Percentiles rank a stretch among this genome's conserved stretches.
These are phyloP conservation scores for Notodonta dromedarius DNA, from an alignment of 2,888 invertebrate genomes.

Conservation along the genomic window DNA sequence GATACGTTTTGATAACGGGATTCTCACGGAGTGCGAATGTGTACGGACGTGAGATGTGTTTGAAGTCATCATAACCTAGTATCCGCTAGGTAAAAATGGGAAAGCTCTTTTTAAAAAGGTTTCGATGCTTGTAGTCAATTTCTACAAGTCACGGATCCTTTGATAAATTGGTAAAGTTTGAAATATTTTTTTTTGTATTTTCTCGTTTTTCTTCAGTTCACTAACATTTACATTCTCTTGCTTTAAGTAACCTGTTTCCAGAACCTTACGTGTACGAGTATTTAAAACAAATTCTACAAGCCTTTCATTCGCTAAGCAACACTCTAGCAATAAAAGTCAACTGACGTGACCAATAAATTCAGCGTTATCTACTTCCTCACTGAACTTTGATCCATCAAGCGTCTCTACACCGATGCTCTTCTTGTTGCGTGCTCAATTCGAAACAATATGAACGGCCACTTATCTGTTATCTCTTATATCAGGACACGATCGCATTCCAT, in stretches of 20 bases:
- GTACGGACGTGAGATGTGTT: constrained; percentile 60
- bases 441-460: constrained; percentile 67
- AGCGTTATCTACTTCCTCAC: constrained; percentile 23
- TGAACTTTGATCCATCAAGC: constrained; percentile 42
- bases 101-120: constrained; percentile 27
- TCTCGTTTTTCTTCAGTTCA: too few relatives aligned
- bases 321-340: constrained; percentile 2
- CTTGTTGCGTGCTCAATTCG: constrained; percentile 63
- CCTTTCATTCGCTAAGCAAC: not conserved
- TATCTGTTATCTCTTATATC: constrained; percentile 71
- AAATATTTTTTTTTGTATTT: too few relatives aligned
- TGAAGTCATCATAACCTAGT: constrained; percentile 45
- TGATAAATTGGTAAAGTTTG: too few relatives aligned
- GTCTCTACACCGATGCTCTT: constrained; percentile 28
- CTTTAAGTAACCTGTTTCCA: too few relatives aligned
- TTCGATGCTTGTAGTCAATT: constrained; percentile 14
- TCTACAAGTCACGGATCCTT: not conserved
- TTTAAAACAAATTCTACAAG: not conserved
- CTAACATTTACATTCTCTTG: too few relatives aligned
- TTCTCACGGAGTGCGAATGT: constrained; percentile 52
- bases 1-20: constrained; percentile 60
- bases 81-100: constrained; percentile 26
- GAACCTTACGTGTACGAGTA: not conserved
- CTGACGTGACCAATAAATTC: constrained; percentile 5
- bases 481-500: constrained; percentile 69